Conservation (phyloP, 2,797 vertebrate genomes). For the Micropoecilia bifurca region DNA sequence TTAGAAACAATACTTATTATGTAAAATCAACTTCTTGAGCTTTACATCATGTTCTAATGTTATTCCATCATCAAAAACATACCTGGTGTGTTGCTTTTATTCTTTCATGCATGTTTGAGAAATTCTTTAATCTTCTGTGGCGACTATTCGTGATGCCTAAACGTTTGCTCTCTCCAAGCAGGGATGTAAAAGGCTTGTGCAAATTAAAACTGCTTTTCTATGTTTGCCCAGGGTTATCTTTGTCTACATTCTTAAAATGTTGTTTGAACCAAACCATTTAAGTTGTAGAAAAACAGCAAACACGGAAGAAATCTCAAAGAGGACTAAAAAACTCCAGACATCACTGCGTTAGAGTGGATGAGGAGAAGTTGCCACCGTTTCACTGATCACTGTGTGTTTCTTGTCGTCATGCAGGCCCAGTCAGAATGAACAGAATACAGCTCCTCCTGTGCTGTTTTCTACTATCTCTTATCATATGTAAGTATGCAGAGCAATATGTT, state of each 20-base stretch:
- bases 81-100: too few relatives aligned
- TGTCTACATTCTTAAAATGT: not conserved
- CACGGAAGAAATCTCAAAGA: not conserved
- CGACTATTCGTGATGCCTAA: too few relatives aligned
- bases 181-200: not conserved
- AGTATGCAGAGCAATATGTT: slow-evolving; percentile 58
- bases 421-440: slow-evolving; percentile 67
- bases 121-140: too few relatives aligned
- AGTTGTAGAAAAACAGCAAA: not conserved
- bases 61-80: too few relatives aligned
- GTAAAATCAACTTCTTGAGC: too few relatives aligned
- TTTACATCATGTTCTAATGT: too few relatives aligned
- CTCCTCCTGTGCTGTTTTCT: slow-evolving; percentile 70
- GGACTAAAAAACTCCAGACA: not conserved
- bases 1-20: not conserved
- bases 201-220: not conserved
- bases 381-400: slow-evolving; percentile 38
- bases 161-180: too few relatives aligned
- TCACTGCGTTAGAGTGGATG: not conserved
- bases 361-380: not conserved
- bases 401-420: slow-evolving; percentile 58
- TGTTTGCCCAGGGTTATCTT: not conserved
- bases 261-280: not conserved
- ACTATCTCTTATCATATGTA: slow-evolving; percentile 77
- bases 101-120: too few relatives aligned